Evolutionary conservation across 2,797 vertebrate genomes (phyloP).

Genomic region (Oreochromis grahami): DNA sequence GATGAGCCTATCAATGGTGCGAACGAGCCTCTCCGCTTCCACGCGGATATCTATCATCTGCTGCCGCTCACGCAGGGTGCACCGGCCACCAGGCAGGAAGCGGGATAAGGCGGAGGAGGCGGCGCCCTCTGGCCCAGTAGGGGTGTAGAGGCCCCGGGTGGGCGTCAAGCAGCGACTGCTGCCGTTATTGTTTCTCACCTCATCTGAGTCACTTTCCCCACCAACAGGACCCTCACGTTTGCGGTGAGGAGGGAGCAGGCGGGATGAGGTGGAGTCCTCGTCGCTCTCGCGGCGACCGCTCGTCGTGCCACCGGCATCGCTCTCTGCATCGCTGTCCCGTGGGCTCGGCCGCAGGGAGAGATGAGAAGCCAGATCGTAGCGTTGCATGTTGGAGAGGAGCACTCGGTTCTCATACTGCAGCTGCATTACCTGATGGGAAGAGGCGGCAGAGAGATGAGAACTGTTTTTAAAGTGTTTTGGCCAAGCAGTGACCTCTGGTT

Average conservation of each 20-base stretch:
- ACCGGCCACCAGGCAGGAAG: constrained; percentile 75
- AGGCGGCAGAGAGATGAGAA: not conserved
- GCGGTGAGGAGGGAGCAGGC: constrained; percentile 85
- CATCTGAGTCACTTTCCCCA: constrained; percentile 93
- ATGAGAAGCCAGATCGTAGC: constrained; percentile 91
- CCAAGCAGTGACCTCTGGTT: not conserved
- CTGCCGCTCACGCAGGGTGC: constrained; percentile 86
- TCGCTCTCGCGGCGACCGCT: constrained; percentile 85
- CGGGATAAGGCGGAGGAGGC: constrained; percentile 66
- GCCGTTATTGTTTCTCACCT: constrained; percentile 81
- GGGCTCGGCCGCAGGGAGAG: constrained; percentile 85
- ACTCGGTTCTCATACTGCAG: constrained; percentile 97
- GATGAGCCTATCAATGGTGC: constrained; percentile 93
- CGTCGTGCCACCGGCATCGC: constrained; percentile 76
- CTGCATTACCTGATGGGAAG: constrained; percentile 82
- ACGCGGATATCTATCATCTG: constrained; percentile 96
- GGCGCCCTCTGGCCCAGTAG: constrained; percentile 57
- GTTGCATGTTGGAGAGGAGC: constrained; percentile 95
- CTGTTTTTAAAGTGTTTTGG: not conserved
- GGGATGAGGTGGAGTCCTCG: constrained; percentile 81
- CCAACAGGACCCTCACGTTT: constrained; percentile 94
- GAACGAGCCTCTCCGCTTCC: constrained; percentile 89
- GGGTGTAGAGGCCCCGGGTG: constrained; percentile 82
- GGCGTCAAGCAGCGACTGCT: constrained; percentile 85
- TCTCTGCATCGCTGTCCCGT: constrained; percentile 91